Conservation (phyloP, 2,113 vertebrate species). For the Engystomops pustulosus region DNA sequence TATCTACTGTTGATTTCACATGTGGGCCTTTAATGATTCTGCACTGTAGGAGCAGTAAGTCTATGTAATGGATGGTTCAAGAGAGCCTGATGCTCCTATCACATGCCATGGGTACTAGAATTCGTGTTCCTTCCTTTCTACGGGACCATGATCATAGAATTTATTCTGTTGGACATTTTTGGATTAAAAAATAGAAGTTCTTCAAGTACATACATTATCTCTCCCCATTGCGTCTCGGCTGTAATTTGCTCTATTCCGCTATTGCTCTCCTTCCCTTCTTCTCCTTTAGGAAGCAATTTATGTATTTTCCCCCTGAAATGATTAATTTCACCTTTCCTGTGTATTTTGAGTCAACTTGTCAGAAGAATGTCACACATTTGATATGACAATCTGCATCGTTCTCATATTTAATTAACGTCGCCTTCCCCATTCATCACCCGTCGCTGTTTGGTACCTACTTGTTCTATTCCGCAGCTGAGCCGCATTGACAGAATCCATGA, state of each 20-base stretch:
- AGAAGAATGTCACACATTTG: constrained; percentile 43
- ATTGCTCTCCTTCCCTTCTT: not conserved
- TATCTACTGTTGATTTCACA: too few relatives aligned
- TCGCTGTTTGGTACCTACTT: constrained; percentile 20
- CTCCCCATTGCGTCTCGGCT: not conserved
- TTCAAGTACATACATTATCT: constrained; percentile 31
- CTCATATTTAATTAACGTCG: constrained; percentile 47
- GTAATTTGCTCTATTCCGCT: not conserved
- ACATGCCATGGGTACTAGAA: too few relatives aligned
- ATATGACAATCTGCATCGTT: constrained; percentile 39
- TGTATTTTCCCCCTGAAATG: constrained; percentile 38
- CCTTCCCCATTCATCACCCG: constrained; percentile 18
- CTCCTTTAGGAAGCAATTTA: constrained; percentile 32
- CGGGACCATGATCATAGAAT: too few relatives aligned
- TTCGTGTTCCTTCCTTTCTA: too few relatives aligned
- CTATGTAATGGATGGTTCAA: too few relatives aligned
- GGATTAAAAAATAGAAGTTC: not conserved
- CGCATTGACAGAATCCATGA: constrained; percentile 34
- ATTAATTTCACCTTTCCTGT: constrained; percentile 44
- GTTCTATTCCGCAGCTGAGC: constrained; percentile 15
- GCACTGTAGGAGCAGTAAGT: too few relatives aligned
- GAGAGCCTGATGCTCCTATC: too few relatives aligned
- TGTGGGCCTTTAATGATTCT: too few relatives aligned
- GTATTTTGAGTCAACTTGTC: constrained; percentile 44
- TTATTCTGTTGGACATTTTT: too few relatives aligned